A percentile compares a stretch with the other conserved stretches of the same genome.
These are phyloP conservation scores for Saccostrea glomerata DNA, from an alignment of 1,140 invertebrate species.

Conservation along the genomic window DNA sequence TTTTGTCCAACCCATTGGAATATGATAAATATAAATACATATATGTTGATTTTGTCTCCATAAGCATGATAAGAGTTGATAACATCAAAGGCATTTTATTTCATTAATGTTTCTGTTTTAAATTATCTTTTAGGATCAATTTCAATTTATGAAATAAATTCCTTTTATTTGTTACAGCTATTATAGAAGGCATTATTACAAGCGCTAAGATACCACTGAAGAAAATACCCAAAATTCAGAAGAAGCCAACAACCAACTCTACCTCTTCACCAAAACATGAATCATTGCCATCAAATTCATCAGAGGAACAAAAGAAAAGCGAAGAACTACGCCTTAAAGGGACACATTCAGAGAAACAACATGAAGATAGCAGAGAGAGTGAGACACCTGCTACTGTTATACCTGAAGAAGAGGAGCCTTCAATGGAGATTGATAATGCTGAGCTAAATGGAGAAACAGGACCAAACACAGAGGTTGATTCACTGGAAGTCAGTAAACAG, in stretches of 20 bases:
- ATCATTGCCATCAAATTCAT: not conserved
- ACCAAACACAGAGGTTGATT: not conserved
- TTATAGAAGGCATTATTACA: constrained; percentile 41
- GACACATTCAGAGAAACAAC: not conserved
- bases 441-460: not conserved
- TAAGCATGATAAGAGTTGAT: too few relatives aligned
- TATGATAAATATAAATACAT: too few relatives aligned
- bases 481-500: not conserved
- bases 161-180: constrained; percentile 1
- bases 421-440: not conserved
- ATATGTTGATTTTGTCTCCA: too few relatives aligned
- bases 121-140: too few relatives aligned
- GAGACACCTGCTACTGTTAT: not conserved
- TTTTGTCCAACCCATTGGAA: too few relatives aligned
- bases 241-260: not conserved
- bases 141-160: not conserved
- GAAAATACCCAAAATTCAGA: constrained; percentile 6
- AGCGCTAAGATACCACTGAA: constrained; percentile 20
- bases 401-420: not conserved
- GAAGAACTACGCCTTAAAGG: too few relatives aligned
- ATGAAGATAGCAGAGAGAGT: not conserved
- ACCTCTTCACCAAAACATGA: not conserved
- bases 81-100: too few relatives aligned
- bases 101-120: too few relatives aligned
- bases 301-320: not conserved